Percentiles rank a stretch among this genome's conserved stretches.
These are phyloP conservation scores for Epizoanthus fatuus DNA, from an alignment of 92 coral and sea anemone genomes.

Conservation along the genomic window DNA sequence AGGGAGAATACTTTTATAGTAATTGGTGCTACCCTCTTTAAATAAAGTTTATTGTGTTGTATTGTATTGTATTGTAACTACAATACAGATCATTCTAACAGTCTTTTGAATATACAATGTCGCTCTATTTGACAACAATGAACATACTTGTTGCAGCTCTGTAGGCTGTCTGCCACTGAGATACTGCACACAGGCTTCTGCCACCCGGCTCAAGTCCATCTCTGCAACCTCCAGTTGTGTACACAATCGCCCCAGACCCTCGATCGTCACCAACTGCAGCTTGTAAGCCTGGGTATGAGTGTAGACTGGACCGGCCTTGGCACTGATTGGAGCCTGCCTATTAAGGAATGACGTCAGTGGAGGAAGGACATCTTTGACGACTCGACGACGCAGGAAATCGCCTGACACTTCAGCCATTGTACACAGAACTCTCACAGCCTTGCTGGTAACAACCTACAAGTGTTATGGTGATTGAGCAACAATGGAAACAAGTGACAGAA, in stretches of 20 bases:
- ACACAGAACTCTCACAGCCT: slow-evolving; percentile 86
- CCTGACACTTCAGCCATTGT: slow-evolving; percentile 93
- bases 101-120: no score
- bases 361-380: slow-evolving; percentile 90
- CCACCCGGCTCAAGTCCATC: slow-evolving; percentile 72
- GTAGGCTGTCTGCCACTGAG: slow-evolving; percentile 92
- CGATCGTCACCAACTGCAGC: slow-evolving; percentile 76
- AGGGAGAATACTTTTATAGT: no score
- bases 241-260: slow-evolving; percentile 86
- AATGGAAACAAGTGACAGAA: not conserved
- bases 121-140: not conserved
- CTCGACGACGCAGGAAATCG: slow-evolving; percentile 94
- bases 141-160: slow-evolving; percentile 81
- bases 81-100: no score
- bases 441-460: slow-evolving; percentile 83
- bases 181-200: slow-evolving; percentile 76
- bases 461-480: not conserved
- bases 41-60: no score
- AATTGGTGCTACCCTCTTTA: no score
- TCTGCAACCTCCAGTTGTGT: slow-evolving; percentile 83
- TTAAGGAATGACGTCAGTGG: slow-evolving; percentile 76
- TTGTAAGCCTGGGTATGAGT: slow-evolving; percentile 91
- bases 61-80: no score
- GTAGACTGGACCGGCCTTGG: slow-evolving; percentile 86
- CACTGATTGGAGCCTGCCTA: slow-evolving; percentile 80